phyloP scores from a whole-genome alignment of 2,888 invertebrate species.

The Tiliacea citrago region DNA sequence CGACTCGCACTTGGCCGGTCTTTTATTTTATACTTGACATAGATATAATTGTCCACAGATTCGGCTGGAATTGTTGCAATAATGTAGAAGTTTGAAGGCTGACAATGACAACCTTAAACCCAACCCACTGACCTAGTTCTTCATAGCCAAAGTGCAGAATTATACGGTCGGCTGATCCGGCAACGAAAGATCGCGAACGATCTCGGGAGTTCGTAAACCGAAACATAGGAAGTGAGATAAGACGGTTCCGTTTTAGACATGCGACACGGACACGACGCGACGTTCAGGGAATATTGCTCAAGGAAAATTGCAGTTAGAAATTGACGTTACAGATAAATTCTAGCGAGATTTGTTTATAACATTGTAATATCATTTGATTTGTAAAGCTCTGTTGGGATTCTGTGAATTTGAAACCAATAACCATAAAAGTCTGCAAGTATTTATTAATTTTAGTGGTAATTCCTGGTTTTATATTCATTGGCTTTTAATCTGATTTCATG shows the following conservation, averaged over 20 bases:
- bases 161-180: conserved; percentile 69
- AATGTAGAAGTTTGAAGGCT: conserved; percentile 32
- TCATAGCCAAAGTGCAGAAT: conserved; percentile 67
- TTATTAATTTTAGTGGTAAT: neutral
- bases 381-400: conserved; percentile 7
- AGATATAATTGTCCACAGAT: neutral
- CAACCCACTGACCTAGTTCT: conserved; percentile 72
- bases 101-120: conserved; percentile 54
- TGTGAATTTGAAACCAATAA: conserved; percentile 1
- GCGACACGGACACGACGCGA: conserved; percentile 56
- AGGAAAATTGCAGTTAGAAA: conserved; percentile 22
- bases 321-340: conserved; percentile 29
- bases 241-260: conserved; percentile 60
- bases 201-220: conserved; percentile 70
- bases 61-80: neutral
- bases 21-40: neutral
- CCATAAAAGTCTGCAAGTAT: conserved; percentile 2
- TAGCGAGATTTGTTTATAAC: conserved; percentile 2
- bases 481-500: neutral
- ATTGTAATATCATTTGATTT: conserved; percentile 17
- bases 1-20: too few relatives aligned
- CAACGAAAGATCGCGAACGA: conserved; percentile 67
- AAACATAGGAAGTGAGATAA: conserved; percentile 68
- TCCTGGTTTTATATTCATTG: neutral
- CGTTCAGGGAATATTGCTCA: conserved; percentile 36